These are phyloP conservation scores for Sphinx pinastri DNA, from an alignment of 2,888 invertebrate species.

Conservation along the genomic window DNA sequence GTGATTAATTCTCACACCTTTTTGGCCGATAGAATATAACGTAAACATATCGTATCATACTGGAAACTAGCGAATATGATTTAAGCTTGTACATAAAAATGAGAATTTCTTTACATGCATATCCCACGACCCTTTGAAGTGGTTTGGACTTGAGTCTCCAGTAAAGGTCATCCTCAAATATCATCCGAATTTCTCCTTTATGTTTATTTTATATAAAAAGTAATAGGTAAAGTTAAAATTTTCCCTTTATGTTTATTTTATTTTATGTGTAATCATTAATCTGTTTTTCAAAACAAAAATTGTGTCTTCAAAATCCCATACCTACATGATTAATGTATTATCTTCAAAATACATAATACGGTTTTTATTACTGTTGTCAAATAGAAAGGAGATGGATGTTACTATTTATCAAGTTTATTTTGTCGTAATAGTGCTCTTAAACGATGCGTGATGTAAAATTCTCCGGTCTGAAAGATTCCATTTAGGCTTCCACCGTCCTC, in stretches of 20 bases:
- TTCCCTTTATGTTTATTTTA: too few species aligned
- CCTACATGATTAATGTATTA: conserved; percentile 11
- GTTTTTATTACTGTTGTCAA: neutral
- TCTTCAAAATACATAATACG: neutral
- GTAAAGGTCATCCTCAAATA: conserved; percentile 18
- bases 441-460: conserved; percentile 37
- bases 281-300: too few species aligned
- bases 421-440: conserved; percentile 31
- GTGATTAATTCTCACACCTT: conserved; percentile 49
- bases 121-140: conserved; percentile 7
- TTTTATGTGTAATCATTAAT: too few species aligned
- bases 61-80: neutral
- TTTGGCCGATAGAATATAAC: conserved; percentile 32
- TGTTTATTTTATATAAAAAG: neutral
- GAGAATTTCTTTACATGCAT: neutral
- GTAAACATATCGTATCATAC: conserved; percentile 2
- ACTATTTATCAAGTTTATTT: conserved; percentile 16
- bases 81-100: neutral
- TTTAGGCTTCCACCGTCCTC: conserved; percentile 42
- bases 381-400: conserved; percentile 14
- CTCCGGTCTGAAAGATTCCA: conserved; percentile 38
- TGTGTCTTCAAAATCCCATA: conserved; percentile 1
- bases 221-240: neutral
- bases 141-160: neutral
- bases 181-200: neutral